Evolutionary conservation across 2,113 vertebrate genomes (phyloP).

Genomic region (Hystrix cristata): DNA sequence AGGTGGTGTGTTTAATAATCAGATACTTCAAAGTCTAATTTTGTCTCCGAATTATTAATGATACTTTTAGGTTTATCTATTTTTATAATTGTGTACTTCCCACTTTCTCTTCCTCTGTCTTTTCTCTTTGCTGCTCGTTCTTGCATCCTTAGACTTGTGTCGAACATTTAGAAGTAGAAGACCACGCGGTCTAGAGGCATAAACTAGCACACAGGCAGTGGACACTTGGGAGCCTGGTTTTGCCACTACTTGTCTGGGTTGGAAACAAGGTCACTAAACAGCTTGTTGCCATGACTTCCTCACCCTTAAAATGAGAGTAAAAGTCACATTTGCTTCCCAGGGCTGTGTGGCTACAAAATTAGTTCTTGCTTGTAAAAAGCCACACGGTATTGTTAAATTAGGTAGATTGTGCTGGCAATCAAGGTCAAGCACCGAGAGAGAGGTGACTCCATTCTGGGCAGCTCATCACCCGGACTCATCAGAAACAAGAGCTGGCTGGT

Average conservation of each 20-base stretch:
- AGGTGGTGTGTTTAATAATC: not conserved
- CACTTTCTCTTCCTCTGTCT: not conserved
- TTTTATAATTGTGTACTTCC: not conserved
- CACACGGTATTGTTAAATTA: not conserved
- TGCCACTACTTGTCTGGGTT: not conserved
- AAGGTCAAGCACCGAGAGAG: not conserved
- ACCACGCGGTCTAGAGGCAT: fast-evolving
- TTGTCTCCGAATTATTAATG: not conserved
- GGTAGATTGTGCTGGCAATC: not conserved
- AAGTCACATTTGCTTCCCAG: not conserved
- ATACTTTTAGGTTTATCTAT: not conserved
- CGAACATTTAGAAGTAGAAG: no score
- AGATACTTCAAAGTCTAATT: conserved; percentile 10
- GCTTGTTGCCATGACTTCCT: conserved; percentile 4
- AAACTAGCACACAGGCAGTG: fast-evolving
- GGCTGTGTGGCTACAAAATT: not conserved
- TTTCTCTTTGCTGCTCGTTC: not conserved
- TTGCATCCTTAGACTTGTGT: not conserved
- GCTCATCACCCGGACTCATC: not conserved
- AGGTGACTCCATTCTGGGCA: not conserved
- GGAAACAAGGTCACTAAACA: not conserved
- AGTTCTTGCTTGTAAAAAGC: not conserved
- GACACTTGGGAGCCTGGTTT: not conserved
- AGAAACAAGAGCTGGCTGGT: not conserved
- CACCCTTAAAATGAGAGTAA: not conserved